Conservation (phyloP, 2,888 invertebrate species). For the Teleiodes luculella region DNA sequence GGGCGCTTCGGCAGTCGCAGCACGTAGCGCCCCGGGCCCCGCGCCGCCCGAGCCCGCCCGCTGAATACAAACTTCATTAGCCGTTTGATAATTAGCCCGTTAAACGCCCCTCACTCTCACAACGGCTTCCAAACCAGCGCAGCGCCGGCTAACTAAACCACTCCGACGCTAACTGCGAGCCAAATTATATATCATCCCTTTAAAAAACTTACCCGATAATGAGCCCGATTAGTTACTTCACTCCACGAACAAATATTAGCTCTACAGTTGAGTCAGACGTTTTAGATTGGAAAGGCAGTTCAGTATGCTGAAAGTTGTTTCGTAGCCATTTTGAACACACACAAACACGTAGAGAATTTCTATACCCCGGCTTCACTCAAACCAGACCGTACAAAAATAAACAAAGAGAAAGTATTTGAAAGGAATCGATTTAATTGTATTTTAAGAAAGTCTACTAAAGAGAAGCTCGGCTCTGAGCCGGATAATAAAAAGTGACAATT, state of each 20-base stretch:
- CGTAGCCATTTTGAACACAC: neutral
- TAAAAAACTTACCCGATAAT: conserved; percentile 1
- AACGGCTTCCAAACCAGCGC: conserved; percentile 49
- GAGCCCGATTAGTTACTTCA: neutral
- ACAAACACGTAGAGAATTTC: conserved; percentile 1
- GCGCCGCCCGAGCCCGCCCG: conserved; percentile 61
- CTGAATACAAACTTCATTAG: conserved; percentile 80
- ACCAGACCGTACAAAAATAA: conserved; percentile 7
- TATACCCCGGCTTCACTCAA: neutral
- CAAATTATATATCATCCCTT: neutral
- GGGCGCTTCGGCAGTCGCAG: conserved; percentile 69
- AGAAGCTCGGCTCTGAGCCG: conserved; percentile 38
- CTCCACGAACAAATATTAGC: neutral
- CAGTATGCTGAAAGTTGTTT: conserved; percentile 3
- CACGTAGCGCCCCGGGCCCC: conserved; percentile 66
- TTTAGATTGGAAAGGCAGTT: neutral
- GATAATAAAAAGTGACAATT: conserved; percentile 66
- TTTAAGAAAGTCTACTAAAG: conserved; percentile 22
- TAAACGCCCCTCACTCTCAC: conserved; percentile 72
- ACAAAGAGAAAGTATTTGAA: conserved; percentile 17
- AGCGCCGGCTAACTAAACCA: neutral
- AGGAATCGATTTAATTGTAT: conserved; percentile 22
- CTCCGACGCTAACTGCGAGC: neutral
- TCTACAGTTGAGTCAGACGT: neutral
- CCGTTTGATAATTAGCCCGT: conserved; percentile 79